A percentile compares a stretch with the other conserved stretches of the same genome.
Evolutionary conservation across 2,888 invertebrate species (phyloP).

Genomic region (Callimorpha dominula): DNA sequence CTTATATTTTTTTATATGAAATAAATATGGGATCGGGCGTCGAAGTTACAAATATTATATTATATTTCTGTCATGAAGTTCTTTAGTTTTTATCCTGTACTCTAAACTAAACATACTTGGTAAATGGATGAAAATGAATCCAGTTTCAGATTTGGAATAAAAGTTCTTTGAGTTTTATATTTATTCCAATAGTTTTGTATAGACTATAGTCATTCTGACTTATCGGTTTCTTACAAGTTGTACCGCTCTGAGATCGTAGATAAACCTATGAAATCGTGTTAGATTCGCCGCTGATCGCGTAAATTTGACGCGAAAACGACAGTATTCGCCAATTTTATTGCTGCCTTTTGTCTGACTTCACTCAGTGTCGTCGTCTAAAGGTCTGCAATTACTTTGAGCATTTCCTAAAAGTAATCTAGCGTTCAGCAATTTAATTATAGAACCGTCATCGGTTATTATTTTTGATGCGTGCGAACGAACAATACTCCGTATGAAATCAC

Average conservation of each 20-base stretch:
- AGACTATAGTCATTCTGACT: not conserved
- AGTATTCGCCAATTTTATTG: slow-evolving; percentile 56
- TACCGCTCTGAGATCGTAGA: slow-evolving; percentile 45
- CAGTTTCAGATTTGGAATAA: not conserved
- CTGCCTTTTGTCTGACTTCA: slow-evolving; percentile 47
- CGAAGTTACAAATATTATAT: not conserved
- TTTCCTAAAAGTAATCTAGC: slow-evolving; percentile 49
- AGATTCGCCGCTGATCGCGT: slow-evolving; percentile 53
- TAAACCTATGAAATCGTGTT: slow-evolving; percentile 58
- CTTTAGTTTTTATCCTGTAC: not conserved
- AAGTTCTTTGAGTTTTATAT: not conserved
- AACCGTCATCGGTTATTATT: slow-evolving; percentile 19
- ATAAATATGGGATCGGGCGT: not conserved
- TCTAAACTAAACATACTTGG: not conserved
- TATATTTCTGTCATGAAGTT: not conserved
- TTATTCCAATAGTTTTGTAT: not conserved
- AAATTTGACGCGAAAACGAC: slow-evolving; percentile 56
- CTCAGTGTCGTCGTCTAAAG: slow-evolving; percentile 40
- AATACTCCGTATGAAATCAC: slow-evolving; percentile 36
- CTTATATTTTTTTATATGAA: not conserved
- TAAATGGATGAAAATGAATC: not conserved
- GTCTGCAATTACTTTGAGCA: slow-evolving; percentile 42
- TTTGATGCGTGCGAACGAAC: slow-evolving; percentile 25
- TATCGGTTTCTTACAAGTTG: slow-evolving; percentile 15
- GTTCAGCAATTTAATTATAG: slow-evolving; percentile 37